These are phyloP conservation scores for Caerostris darwini DNA, from an alignment of 1,140 invertebrate genomes.

Conservation along the genomic window DNA sequence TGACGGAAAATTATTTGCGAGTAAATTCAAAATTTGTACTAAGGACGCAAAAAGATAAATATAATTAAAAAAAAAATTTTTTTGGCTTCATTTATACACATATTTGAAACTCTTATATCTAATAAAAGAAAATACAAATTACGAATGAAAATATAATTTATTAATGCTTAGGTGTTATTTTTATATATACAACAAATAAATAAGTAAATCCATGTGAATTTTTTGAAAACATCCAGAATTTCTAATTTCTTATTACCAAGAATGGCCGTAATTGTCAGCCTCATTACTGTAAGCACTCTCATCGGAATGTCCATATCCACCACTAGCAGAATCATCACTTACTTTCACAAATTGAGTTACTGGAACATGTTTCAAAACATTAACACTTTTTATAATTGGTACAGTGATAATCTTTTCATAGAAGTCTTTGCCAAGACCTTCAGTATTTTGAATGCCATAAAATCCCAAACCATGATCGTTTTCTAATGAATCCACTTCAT, in stretches of 20 bases:
- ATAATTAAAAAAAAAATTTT: too few relatives aligned
- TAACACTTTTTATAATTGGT: constrained; percentile 18
- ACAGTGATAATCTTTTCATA: constrained; percentile 59
- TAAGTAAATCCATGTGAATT: neutral
- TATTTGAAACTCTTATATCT: too few relatives aligned
- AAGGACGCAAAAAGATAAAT: too few relatives aligned
- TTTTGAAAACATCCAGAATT: neutral
- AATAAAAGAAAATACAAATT: neutral
- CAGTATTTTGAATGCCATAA: constrained; percentile 19
- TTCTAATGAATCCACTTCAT: constrained; percentile 52
- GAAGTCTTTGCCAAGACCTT: constrained; percentile 17
- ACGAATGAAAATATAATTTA: neutral
- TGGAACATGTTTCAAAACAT: constrained; percentile 40
- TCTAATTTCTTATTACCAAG: neutral
- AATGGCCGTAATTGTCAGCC: constrained; percentile 11
- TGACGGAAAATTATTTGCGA: too few relatives aligned
- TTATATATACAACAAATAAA: constrained; percentile 14
- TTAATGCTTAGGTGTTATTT: neutral
- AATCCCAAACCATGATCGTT: neutral
- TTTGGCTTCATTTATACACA: too few relatives aligned
- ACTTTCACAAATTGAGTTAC: constrained; percentile 54
- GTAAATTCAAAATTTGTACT: too few relatives aligned
- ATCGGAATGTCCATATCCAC: constrained; percentile 31
- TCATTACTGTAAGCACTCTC: constrained; percentile 24
- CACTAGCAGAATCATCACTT: constrained; percentile 49